These are phyloP conservation scores for Psilopogon haemacephalus DNA, from an alignment of 2,113 vertebrate genomes.

Conservation along the genomic window DNA sequence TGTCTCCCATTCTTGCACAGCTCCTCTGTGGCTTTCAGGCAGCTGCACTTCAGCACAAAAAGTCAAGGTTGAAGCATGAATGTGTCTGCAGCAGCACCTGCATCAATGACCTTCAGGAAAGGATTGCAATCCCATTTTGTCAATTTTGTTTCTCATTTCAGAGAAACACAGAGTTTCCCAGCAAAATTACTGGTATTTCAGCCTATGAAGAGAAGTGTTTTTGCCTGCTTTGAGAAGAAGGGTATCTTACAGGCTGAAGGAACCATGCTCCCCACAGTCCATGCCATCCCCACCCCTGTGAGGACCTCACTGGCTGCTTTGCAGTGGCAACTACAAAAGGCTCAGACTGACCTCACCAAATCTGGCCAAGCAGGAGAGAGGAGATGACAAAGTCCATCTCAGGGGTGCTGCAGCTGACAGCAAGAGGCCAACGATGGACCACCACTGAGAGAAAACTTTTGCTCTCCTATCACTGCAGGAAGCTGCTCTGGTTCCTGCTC, in stretches of 20 bases:
- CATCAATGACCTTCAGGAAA: not conserved
- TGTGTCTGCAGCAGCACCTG: not conserved
- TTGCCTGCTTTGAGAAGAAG: not conserved
- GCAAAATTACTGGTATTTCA: not conserved
- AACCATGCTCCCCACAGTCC: fast-evolving
- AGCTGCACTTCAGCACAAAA: not conserved
- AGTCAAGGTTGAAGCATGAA: not conserved
- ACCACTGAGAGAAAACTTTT: not conserved
- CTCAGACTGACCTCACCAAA: fast-evolving
- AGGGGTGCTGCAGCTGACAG: not conserved
- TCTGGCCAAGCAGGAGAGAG: not conserved
- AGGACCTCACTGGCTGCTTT: fast-evolving
- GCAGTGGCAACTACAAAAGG: not conserved
- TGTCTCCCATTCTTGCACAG: fast-evolving
- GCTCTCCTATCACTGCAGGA: not conserved
- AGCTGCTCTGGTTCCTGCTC: constrained; percentile 4
- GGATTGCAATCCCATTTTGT: not conserved
- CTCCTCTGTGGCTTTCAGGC: not conserved
- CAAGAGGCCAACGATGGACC: not conserved
- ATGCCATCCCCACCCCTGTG: not conserved
- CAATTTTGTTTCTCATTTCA: not conserved
- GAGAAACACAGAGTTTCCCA: not conserved
- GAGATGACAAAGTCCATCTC: not conserved
- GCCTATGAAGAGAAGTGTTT: not conserved
- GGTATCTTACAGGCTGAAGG: not conserved